A percentile compares a stretch with the other conserved stretches of the same genome.
Conservation (phyloP, 2,888 invertebrate genomes). For the Macrosiphum euphorbiae region DNA sequence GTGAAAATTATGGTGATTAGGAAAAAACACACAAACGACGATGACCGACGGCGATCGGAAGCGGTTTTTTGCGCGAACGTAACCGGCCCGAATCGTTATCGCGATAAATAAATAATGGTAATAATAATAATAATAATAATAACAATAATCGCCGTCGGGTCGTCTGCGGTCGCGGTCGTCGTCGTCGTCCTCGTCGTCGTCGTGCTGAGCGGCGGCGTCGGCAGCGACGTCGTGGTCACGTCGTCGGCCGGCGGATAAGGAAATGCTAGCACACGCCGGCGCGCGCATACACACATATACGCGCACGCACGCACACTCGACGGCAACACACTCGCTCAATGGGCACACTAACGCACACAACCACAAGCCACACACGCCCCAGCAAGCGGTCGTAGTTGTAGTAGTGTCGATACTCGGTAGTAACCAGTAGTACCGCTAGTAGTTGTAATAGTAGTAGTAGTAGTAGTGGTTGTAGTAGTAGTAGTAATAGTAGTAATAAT, state of each 20-base stretch:
- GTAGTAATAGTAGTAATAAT: background rate
- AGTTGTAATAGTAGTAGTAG: background rate
- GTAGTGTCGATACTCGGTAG: background rate
- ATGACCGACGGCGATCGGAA: background rate
- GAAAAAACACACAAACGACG: background rate
- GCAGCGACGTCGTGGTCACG: constrained; percentile 25
- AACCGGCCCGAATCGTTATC: constrained; percentile 7
- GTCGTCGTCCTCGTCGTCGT: background rate
- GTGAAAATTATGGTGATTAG: background rate
- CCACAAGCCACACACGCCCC: background rate
- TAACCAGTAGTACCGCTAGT: background rate
- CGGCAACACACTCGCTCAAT: background rate
- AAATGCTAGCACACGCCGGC: background rate
- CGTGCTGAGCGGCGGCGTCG: constrained; percentile 24
- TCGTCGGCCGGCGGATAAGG: constrained; percentile 35
- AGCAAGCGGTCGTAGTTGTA: background rate
- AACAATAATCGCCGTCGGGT: constrained; percentile 41
- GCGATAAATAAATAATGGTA: constrained; percentile 19
- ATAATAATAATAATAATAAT: constrained; percentile 22
- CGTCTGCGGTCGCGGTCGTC: background rate
- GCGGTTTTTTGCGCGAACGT: background rate
- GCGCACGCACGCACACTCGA: background rate
- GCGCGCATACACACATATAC: background rate
- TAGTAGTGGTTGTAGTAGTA: background rate
- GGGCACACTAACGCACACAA: background rate